Base-by-base conservation (phyloP, 2,113 vertebrate genomes). In the Antigone vipio region DNA sequence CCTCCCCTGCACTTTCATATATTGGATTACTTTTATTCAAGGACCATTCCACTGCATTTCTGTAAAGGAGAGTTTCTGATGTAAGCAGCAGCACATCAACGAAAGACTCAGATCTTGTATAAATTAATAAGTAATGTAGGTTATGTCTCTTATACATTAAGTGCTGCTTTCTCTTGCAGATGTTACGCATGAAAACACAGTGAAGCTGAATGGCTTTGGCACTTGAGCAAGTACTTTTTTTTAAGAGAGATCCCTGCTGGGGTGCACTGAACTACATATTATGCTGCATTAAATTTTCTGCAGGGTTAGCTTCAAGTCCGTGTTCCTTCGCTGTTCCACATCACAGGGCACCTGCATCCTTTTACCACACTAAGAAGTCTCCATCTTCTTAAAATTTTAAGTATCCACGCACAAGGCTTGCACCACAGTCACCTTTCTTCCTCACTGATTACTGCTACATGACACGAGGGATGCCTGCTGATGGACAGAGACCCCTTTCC, bases 101-200 rank as follows among this genome's bases (percentile, higher is more conserved):
- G 8, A 49, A 88, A 83, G n/a, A 64, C 50, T 18, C 2, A 0
- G 59, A 64, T 90, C 52, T 50, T 71, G 30, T 71, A 74, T 63
- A 88, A 85, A 86, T 95, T 63, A 94, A 38, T 89, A 94, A 94
- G 56, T 78, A 91, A 94, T 56, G 44, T 45, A 72, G 74, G 53
- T 68, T 63, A 82, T 50, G 45, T 53, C n/a, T 81, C 44, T 68
- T 21, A 59, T 18, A 12, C 34, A 88, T 3, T 79, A 92, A 89
- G 64, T 34, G 81, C 68, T 76, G 45, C 72, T 91, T 95, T 92
- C 72, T 89, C 50, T 64, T 85, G 52, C 4, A 2, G 40, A 72
- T 82, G 19, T 85, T 93, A 91, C 1, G n/a, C 92, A 91, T 85
- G 88, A 93, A 87, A 85, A 95, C 79, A 92, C 89, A 95, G 49